Base-by-base conservation (phyloP, 1,140 invertebrate species). In the Steinernema feltiae region DNA sequence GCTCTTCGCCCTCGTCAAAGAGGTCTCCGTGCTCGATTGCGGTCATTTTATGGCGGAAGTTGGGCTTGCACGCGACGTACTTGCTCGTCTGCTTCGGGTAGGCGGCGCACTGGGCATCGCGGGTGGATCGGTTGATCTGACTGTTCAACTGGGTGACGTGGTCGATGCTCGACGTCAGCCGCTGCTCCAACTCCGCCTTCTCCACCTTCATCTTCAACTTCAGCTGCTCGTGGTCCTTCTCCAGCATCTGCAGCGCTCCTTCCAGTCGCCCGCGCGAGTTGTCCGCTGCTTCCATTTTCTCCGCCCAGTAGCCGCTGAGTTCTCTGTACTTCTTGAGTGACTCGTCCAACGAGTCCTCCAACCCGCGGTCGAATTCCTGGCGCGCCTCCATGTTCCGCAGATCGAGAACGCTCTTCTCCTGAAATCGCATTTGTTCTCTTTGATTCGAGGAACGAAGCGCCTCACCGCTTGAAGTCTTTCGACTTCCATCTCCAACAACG, bases 51-150 rank as follows among this genome's bases (percentile, higher is more conserved):
- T 76, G 82, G 75, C 78, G 82, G 41, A 27, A 74, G 53, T 41
- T 86, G 12, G 84, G 84, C 72, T 76, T 73, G 35, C 84, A 85
- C n/a, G 81, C 80, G 17, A 85, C 85, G 70, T 85, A 85, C 76
- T 85, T 85, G 73, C 78, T 86, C 1, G 70, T 70, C 15, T 76
- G 72, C 53, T 82, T 78, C 12, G 82, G 82, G 15, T 73, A 72
- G 1, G 78, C 82, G 48, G 83, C 82, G 31, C 83, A 85, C 77
- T 85, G 76, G 0, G 76, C 82, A 73, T 84, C 82, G 21, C 81
- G 48, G 0, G 72, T 70, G 29, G 83, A 76, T 21, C 69, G 74
- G 46, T 81, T 78, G 12, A 79, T 30, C 78, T 82, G 70, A n/a
- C 70, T 75, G 69, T 83, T 78, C 15, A 85, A 46, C 1, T 71